Conservation (phyloP, 2,113 vertebrate genomes). For the Semicossyphus pulcher region DNA sequence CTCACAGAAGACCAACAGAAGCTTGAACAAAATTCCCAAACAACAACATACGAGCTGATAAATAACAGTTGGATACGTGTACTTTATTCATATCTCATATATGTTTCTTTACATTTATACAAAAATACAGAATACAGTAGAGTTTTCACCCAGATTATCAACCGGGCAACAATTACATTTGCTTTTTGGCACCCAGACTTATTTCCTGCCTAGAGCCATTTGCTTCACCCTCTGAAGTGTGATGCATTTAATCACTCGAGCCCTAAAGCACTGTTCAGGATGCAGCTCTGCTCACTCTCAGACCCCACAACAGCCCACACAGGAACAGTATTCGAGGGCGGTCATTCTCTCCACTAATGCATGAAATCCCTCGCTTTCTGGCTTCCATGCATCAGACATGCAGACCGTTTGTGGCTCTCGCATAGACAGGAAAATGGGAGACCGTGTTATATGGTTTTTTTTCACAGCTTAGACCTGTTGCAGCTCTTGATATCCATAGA, state of each 20-base stretch:
- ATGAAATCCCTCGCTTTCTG: conserved; percentile 19
- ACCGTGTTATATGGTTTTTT: conserved; percentile 42
- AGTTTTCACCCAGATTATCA: conserved; percentile 80
- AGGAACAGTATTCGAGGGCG: conserved; percentile 52
- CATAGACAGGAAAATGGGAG: conserved; percentile 71
- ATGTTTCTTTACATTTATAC: conserved; percentile 86
- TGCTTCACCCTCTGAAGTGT: conserved; percentile 34
- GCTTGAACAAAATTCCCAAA: background rate
- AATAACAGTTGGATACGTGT: conserved; percentile 74
- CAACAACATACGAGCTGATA: background rate
- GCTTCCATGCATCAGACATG: conserved; percentile 32
- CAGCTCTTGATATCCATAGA: conserved; percentile 65
- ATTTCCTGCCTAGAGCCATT: conserved; percentile 78
- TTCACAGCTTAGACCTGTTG: conserved; percentile 80
- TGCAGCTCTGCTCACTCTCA: conserved; percentile 29
- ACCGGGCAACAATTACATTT: conserved; percentile 78
- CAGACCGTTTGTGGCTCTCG: conserved; percentile 53
- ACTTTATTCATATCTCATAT: conserved; percentile 86
- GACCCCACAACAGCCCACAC: conserved; percentile 29
- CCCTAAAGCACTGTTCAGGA: conserved; percentile 53
- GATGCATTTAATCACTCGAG: conserved; percentile 41
- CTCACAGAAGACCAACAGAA: background rate
- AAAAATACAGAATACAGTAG: conserved; percentile 87
- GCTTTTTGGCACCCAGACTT: conserved; percentile 82
- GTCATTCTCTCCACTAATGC: conserved; percentile 51